These are phyloP conservation scores for Stigmatopora nigra DNA, from an alignment of 2,113 vertebrate species.

Conservation along the genomic window DNA sequence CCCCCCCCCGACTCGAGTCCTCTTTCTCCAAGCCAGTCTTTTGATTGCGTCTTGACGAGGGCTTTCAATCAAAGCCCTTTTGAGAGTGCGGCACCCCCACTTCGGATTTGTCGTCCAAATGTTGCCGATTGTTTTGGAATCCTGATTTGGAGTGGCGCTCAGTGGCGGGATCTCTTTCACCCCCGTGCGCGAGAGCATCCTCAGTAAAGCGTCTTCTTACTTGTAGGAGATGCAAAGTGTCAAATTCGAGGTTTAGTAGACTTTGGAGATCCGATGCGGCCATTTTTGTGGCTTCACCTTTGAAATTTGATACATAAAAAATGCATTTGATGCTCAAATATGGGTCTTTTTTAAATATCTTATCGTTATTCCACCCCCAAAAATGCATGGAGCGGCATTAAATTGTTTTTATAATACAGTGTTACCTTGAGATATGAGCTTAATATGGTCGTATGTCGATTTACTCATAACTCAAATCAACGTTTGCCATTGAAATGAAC, in stretches of 20 bases:
- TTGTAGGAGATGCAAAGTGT: slow-evolving; percentile 5
- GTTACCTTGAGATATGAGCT: too few relatives aligned
- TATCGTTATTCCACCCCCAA: too few relatives aligned
- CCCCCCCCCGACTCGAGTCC: slow-evolving; percentile 44
- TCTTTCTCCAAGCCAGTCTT: slow-evolving; percentile 44
- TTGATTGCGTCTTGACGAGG: slow-evolving; percentile 55
- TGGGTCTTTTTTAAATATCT: too few relatives aligned
- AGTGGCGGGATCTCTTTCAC: slow-evolving; percentile 35
- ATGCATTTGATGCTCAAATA: too few relatives aligned
- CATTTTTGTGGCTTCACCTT: too few relatives aligned
- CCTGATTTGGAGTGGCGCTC: slow-evolving; percentile 51
- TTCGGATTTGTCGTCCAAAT: slow-evolving; percentile 53
- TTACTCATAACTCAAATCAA: too few relatives aligned
- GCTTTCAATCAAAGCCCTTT: slow-evolving; percentile 59
- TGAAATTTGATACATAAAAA: too few relatives aligned
- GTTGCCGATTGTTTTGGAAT: slow-evolving; percentile 55
- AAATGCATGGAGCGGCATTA: too few relatives aligned
- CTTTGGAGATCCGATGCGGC: slow-evolving; percentile 3
- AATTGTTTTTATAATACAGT: too few relatives aligned
- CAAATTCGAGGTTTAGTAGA: slow-evolving; percentile 12
- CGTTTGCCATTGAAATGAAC: too few relatives aligned
- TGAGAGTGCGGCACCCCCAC: slow-evolving; percentile 51
- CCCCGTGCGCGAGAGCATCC: background rate
- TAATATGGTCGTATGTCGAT: too few relatives aligned
- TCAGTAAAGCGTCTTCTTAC: slow-evolving; percentile 10